Evolutionary conservation across 2,888 invertebrate species (phyloP).

Genomic region (Magallana nippona): DNA sequence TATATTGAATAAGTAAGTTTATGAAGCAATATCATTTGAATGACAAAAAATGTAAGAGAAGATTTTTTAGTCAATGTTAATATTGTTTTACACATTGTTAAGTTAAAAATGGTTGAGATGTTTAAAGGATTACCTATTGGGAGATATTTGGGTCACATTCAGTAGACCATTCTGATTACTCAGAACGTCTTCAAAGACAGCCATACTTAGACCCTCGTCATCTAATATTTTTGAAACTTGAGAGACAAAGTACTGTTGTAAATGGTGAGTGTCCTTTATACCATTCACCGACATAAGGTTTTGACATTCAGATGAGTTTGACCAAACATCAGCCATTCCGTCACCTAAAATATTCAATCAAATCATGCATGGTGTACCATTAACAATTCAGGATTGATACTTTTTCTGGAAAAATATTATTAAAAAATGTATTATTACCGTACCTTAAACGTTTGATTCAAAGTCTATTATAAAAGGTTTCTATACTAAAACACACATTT

Average conservation of each 20-base stretch:
- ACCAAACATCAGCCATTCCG: conserved; percentile 76
- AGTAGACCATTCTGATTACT: conserved; percentile 43
- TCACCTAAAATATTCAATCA: conserved; percentile 76
- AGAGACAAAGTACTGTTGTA: conserved; percentile 51
- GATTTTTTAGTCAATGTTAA: too few species aligned
- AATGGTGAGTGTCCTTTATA: conserved; percentile 34
- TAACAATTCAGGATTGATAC: too few species aligned
- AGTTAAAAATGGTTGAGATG: too few species aligned
- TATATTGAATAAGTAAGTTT: background rate
- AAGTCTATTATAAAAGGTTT: too few species aligned
- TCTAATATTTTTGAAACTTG: conserved; percentile 33
- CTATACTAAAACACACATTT: background rate
- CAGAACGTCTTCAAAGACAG: conserved; percentile 72
- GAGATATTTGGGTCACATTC: background rate
- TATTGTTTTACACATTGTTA: too few species aligned
- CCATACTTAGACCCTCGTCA: conserved; percentile 58
- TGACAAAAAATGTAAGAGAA: too few species aligned
- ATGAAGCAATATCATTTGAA: too few species aligned
- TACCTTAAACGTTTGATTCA: too few species aligned
- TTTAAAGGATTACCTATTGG: too few species aligned
- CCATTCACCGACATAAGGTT: conserved; percentile 36
- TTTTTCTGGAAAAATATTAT: too few species aligned
- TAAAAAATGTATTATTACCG: too few species aligned
- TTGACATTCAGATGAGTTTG: conserved; percentile 69
- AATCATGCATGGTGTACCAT: too few species aligned